phyloP scores from a whole-genome alignment of 2,797 vertebrate genomes.

The Helostoma temminkii region DNA sequence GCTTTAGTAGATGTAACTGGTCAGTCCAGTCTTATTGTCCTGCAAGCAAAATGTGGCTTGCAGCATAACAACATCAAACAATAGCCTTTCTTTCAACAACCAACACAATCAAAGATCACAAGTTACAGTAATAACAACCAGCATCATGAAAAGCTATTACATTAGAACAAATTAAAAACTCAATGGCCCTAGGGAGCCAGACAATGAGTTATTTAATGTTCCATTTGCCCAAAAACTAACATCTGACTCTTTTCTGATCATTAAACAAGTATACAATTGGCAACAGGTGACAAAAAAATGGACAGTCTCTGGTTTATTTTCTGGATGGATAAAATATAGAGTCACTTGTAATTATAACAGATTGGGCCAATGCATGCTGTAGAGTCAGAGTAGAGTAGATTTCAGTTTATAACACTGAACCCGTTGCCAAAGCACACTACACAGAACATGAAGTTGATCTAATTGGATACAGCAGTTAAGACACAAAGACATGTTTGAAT shows the following conservation, averaged over 20 bases:
- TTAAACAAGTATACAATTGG: constrained; percentile 40
- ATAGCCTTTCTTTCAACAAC: not conserved
- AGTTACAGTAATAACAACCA: not conserved
- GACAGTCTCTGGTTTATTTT: not conserved
- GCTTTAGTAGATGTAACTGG: not conserved
- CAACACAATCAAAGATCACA: not conserved
- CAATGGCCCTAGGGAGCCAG: not conserved
- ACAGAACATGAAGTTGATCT: constrained; percentile 43
- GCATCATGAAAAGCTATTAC: not conserved
- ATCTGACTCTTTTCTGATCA: constrained; percentile 40
- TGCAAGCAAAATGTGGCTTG: not conserved
- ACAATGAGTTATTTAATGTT: constrained; percentile 4
- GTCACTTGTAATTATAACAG: constrained; percentile 2
- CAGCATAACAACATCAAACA: not conserved
- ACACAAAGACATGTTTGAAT: constrained; percentile 72
- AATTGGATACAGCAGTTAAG: constrained; percentile 72
- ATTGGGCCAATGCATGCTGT: not conserved
- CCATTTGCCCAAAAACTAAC: constrained; percentile 25
- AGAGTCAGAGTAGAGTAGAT: constrained; percentile 18
- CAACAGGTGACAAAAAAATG: constrained; percentile 36
- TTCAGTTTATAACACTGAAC: constrained; percentile 32
- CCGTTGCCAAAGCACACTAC: constrained; percentile 28
- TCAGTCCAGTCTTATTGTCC: not conserved
- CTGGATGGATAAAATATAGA: not conserved
- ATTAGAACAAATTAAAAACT: not conserved